Conservation (phyloP, 1,140 invertebrate genomes). For the Sycophaga agraensis region DNA sequence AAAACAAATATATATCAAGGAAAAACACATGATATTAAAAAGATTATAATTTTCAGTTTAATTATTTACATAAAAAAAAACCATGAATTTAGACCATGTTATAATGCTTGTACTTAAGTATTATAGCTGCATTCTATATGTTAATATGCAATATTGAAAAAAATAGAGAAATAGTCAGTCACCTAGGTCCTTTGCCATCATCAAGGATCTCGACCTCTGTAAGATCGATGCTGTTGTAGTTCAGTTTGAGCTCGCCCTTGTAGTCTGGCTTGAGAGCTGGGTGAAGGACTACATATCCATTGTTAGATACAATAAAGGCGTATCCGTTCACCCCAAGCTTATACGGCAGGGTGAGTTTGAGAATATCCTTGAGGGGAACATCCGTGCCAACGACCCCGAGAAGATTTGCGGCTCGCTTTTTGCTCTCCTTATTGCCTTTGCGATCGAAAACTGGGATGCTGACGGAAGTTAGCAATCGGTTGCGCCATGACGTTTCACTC, state of each 20-base stretch:
- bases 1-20: too few species aligned
- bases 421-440: conserved; percentile 62
- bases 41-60: too few species aligned
- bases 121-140: too few species aligned
- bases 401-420: conserved; percentile 65
- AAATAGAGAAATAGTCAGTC: too few species aligned
- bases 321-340: conserved; percentile 94
- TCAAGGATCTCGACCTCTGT: conserved; percentile 89
- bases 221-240: conserved; percentile 95
- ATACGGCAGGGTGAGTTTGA: conserved; percentile 81
- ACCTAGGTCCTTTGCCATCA: conserved; percentile 62
- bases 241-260: conserved; percentile 77
- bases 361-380: conserved; percentile 87
- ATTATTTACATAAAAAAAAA: too few species aligned
- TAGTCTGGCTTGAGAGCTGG: conserved; percentile 74
- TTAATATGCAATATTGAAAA: too few species aligned
- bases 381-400: conserved; percentile 92
- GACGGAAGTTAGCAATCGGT: conserved; percentile 75
- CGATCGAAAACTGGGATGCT: conserved; percentile 83
- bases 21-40: too few species aligned
- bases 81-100: too few species aligned
- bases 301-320: conserved; percentile 93
- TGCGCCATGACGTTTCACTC: conserved; percentile 9
- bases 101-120: too few species aligned
- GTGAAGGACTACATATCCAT: conserved; percentile 88